phyloP scores from a whole-genome alignment of 2,888 invertebrate species.

The Lithophane socia region DNA sequence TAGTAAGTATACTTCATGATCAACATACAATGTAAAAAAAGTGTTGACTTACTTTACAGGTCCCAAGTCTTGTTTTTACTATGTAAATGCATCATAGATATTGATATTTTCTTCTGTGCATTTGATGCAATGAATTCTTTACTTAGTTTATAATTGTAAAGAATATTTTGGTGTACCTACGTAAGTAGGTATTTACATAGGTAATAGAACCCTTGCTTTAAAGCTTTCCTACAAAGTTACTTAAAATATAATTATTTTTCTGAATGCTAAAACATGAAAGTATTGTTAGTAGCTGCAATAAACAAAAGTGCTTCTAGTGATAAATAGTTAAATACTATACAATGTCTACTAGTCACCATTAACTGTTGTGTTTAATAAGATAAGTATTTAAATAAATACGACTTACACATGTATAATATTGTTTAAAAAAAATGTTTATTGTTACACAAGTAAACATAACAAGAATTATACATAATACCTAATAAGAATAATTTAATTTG shows the following conservation, averaged over 20 bases:
- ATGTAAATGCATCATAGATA: neutral
- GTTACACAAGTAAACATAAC: constrained; percentile 48
- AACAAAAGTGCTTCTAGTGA: neutral
- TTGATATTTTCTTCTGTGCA: constrained; percentile 1
- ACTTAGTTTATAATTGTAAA: neutral
- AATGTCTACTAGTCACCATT: constrained; percentile 8
- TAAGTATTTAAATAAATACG: constrained; percentile 33
- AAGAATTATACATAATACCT: constrained; percentile 37
- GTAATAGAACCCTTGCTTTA: neutral
- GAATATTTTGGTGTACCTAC: constrained; percentile 6
- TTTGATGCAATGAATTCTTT: neutral
- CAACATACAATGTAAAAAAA: neutral
- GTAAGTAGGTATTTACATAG: neutral
- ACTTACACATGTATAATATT: neutral
- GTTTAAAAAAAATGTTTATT: constrained; percentile 46
- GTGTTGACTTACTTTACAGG: neutral
- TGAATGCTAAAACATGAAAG: neutral
- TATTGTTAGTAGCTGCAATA: constrained; percentile 8
- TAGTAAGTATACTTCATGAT: neutral
- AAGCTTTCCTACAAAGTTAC: neutral
- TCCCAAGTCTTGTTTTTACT: neutral
- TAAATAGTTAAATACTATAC: constrained; percentile 2
- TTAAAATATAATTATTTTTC: neutral
- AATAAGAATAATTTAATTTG: constrained; percentile 56
- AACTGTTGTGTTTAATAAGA: constrained; percentile 3